These are phyloP conservation scores for Pandemis cinnamomeana DNA, from an alignment of 2,888 invertebrate species.

Conservation along the genomic window DNA sequence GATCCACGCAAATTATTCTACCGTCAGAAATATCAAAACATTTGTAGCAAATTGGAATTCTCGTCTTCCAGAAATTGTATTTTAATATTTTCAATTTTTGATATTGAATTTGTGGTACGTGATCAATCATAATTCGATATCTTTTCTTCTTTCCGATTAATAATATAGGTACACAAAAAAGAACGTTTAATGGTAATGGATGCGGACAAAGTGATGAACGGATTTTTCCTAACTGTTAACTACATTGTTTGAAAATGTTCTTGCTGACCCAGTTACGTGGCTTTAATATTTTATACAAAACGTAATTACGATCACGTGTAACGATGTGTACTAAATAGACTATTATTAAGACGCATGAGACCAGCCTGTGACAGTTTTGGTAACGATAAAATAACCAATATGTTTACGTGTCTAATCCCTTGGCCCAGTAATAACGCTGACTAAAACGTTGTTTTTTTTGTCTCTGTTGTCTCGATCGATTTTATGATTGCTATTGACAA, in stretches of 20 bases:
- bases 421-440: background rate
- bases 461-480: background rate
- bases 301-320: slow-evolving; percentile 13
- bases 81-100: slow-evolving; percentile 38
- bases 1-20: slow-evolving; percentile 8
- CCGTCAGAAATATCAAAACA: slow-evolving; percentile 20
- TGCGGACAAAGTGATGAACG: slow-evolving; percentile 13
- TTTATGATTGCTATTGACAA: background rate
- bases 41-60: slow-evolving; percentile 11
- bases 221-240: slow-evolving; percentile 12
- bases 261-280: slow-evolving; percentile 14
- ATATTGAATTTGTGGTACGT: slow-evolving; percentile 48
- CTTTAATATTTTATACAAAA: slow-evolving; percentile 6
- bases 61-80: background rate
- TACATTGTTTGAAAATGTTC: slow-evolving; percentile 10
- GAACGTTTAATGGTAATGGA: slow-evolving; percentile 26
- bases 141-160: slow-evolving; percentile 20
- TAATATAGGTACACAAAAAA: slow-evolving; percentile 19
- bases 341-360: background rate
- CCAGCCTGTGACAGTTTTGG: background rate
- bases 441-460: background rate
- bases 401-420: background rate
- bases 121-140: slow-evolving; percentile 54
- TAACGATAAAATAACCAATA: slow-evolving; percentile 1
- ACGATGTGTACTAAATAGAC: background rate